A percentile compares a stretch with the other conserved stretches of the same genome.
phyloP scores from a whole-genome alignment of 1,140 invertebrate genomes.

The Drosophila melanogaster region DNA sequence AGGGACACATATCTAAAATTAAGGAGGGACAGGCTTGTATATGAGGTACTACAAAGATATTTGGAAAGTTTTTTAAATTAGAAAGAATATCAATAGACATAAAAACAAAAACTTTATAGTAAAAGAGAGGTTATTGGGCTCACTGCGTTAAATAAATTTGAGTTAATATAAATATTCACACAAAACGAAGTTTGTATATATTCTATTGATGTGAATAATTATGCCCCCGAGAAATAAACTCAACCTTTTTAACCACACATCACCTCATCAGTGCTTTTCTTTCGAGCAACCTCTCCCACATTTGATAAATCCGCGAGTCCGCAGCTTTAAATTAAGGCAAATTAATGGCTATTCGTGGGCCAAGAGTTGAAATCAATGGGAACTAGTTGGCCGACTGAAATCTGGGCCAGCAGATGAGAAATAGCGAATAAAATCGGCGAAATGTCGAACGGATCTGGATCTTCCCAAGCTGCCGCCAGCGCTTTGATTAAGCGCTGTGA shows the following conservation, averaged over 20 bases:
- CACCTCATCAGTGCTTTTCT: constrained; percentile 1
- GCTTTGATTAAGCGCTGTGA: constrained; percentile 51
- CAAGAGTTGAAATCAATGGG: constrained; percentile 46
- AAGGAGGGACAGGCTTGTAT: background rate
- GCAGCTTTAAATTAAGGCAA: constrained; percentile 49
- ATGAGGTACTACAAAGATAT: background rate
- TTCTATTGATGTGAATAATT: background rate
- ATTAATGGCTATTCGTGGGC: constrained; percentile 40
- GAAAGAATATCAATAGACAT: no score
- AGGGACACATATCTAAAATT: background rate
- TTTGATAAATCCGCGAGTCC: constrained; percentile 40
- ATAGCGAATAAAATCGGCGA: constrained; percentile 30
- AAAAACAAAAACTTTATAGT: no score
- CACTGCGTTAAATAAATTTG: no score
- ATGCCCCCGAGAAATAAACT: background rate
- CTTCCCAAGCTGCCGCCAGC: constrained; percentile 48
- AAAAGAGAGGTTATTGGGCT: no score
- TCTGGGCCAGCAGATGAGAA: constrained; percentile 35
- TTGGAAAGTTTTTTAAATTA: background rate
- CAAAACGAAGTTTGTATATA: no score
- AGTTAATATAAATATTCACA: no score
- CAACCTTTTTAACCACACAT: constrained; percentile 2
- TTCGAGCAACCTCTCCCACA: constrained; percentile 38
- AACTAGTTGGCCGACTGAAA: constrained; percentile 50
- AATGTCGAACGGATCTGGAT: constrained; percentile 42